Evolutionary conservation across 2,888 invertebrate genomes (phyloP), one percentile per base, ranked within the genome.

Genomic region (Pristionchus mayeri): DNA sequence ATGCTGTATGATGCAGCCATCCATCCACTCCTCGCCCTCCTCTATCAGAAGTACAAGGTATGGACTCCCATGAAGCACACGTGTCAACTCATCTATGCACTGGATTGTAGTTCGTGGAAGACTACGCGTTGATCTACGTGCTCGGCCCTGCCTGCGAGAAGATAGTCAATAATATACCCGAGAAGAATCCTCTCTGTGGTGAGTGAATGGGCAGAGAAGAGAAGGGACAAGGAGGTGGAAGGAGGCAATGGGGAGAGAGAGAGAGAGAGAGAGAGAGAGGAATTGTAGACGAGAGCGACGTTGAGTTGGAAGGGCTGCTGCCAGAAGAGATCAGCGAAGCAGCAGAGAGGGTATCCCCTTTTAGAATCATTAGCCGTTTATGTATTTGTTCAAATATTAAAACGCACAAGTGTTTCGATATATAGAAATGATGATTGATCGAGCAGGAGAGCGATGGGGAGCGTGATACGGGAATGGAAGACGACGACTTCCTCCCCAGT

Each of bases 141-240:
- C 84, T 92, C 24, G 92, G 92, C 11, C 92, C 92, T 13, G 87
- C 90, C 18, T 89, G 88, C 80, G 87, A 92, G 80, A 86, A 85
- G 6, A 87, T 92, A 11, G 87, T 92, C 67, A 87, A 91, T 3
- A 85, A 88, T 85, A 88, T 91, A 50, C 92, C 92, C 6, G 90
- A 92, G 85, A 90, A 90, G 81, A 90, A 89, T 86, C 92, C 92
- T 4, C 90, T 92, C 71, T 89, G 89, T 84, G 90, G 91, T 91
- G 27, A 84, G 86, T 52, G 18, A 27, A n/a, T n/a, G n/a, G n/a
- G n/a, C n/a, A 27, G 30, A 44, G 18, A 57, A 44, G 44, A 13
- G 44, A 44, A 13, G 44, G 44, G 13, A 13, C 7, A 13, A 44
- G 44, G 44, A 44, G 44, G 13, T 6, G 44, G 44, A 13, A 13